These are phyloP conservation scores for Phoeniculus purpureus DNA, from an alignment of 2,797 vertebrate genomes.

Conservation along the genomic window DNA sequence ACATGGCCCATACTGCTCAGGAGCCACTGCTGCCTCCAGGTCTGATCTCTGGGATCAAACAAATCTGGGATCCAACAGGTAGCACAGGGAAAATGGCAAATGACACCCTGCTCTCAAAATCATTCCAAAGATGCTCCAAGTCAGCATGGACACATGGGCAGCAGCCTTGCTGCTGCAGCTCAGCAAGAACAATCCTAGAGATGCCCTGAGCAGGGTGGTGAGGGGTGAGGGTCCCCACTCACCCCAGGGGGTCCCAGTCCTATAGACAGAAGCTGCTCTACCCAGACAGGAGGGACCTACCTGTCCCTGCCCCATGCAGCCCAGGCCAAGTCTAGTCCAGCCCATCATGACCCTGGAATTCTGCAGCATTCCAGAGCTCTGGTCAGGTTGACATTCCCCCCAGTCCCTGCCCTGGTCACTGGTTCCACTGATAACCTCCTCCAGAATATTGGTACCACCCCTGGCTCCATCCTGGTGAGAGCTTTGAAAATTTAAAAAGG, in stretches of 20 bases:
- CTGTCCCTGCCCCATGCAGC: rapidly evolving
- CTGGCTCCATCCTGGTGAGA: too few species aligned
- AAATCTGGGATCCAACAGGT: background rate
- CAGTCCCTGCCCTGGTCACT: background rate
- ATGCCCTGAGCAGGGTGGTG: background rate
- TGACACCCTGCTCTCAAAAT: background rate
- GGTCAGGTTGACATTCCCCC: background rate
- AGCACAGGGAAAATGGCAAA: rapidly evolving
- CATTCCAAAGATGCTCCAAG: too few species aligned
- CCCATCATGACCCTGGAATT: rapidly evolving
- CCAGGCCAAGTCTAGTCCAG: background rate
- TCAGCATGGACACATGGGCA: background rate
- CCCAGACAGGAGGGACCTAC: too few species aligned
- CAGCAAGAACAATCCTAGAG: too few species aligned
- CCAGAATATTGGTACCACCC: background rate
- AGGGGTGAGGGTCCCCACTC: too few species aligned
- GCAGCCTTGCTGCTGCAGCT: background rate
- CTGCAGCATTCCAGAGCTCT: background rate
- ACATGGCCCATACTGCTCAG: too few species aligned
- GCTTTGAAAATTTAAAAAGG: background rate
- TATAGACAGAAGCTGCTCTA: background rate
- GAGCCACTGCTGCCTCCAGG: rapidly evolving
- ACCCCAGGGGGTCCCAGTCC: background rate
- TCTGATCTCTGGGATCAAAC: background rate
- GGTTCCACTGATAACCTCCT: too few species aligned